Conservation (phyloP, 2,113 vertebrate species). For the zebrafish (Danio rerio) region DNA sequence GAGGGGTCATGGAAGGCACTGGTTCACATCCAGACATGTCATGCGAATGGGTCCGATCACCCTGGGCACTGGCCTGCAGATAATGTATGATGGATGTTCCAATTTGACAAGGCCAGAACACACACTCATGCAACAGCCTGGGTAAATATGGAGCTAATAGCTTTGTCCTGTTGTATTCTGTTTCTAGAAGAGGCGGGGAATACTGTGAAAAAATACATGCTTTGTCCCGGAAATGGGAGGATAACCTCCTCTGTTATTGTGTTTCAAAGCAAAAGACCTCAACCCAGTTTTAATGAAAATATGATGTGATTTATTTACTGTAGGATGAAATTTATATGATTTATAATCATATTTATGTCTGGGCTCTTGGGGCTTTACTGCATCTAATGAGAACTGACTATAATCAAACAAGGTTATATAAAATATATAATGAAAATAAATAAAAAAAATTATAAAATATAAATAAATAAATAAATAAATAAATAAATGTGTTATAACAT, state of each 20-base stretch:
- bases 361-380: no score
- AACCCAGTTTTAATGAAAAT: no score
- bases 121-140: not conserved
- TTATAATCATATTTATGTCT: no score
- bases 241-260: not conserved
- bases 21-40: slow-evolving; percentile 32
- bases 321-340: no score
- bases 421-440: no score
- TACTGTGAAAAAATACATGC: not conserved
- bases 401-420: no score
- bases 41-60: slow-evolving; percentile 8
- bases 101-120: slow-evolving; percentile 36
- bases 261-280: no score
- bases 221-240: not conserved
- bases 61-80: slow-evolving; percentile 12
- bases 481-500: no score
- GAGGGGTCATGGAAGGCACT: slow-evolving; percentile 23
- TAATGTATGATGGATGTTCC: slow-evolving; percentile 31
- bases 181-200: not conserved
- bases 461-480: no score
- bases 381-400: no score
- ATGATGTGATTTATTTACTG: no score
- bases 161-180: slow-evolving; percentile 6
- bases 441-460: no score
- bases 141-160: slow-evolving; percentile 33